phyloP scores from a whole-genome alignment of 2,113 vertebrate species.

The Cavia aperea region DNA sequence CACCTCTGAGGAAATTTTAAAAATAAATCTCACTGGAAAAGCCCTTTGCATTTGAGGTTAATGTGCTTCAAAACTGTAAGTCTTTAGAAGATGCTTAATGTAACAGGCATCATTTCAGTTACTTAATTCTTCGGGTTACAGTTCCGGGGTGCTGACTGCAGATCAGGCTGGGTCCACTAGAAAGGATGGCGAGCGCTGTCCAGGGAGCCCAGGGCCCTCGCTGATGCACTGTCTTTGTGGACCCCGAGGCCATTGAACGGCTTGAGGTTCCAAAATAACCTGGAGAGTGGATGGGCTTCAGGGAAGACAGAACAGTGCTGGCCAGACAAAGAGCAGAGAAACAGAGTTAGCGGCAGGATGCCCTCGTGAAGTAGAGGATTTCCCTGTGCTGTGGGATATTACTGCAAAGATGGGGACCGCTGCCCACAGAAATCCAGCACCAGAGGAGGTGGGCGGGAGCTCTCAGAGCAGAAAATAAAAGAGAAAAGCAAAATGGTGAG shows the following conservation, averaged over 20 bases:
- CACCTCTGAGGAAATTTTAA: not conserved
- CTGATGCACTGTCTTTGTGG: not conserved
- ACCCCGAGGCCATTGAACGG: not conserved
- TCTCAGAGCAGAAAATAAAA: not conserved
- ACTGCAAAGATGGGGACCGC: not conserved
- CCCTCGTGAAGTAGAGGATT: not conserved
- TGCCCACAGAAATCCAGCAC: not conserved
- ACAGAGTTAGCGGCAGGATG: not conserved
- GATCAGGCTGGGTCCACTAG: not conserved
- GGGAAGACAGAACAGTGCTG: not conserved
- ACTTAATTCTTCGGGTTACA: not conserved
- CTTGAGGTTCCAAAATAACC: not conserved
- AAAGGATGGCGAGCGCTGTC: not conserved
- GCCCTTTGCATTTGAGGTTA: not conserved
- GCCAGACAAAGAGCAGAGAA: not conserved
- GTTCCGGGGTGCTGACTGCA: not conserved
- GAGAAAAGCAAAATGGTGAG: no score
- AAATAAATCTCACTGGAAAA: not conserved
- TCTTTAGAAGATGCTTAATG: not conserved
- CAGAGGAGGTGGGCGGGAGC: not conserved
- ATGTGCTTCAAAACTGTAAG: not conserved
- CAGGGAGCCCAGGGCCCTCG: not conserved
- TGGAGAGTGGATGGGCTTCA: not conserved
- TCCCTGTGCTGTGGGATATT: not conserved
- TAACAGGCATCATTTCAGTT: not conserved